Evolutionary conservation across 2,113 vertebrate species (phyloP), one percentile per base, ranked within the genome.

Genomic region (Xiphophorus couchianus): DNA sequence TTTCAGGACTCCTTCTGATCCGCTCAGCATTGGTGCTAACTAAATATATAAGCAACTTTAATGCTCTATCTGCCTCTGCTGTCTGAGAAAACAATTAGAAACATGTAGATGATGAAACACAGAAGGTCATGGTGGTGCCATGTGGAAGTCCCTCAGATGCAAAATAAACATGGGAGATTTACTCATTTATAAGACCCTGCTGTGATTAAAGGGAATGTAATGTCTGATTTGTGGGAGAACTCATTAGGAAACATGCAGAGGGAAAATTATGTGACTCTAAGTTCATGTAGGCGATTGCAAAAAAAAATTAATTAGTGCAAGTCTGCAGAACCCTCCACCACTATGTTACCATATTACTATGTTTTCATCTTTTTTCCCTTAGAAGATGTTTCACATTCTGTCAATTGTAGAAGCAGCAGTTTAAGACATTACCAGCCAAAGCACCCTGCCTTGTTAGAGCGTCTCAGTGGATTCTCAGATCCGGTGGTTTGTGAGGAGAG

Each of bases 11-110:
- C 37, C 44, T 65, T 37, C 44, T 15, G 58, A 63, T 74, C 71
- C 5, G 35, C 44, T 48, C 5, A 66, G 30, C 35, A 44, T 69
- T 63, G 63, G 62, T 80, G 74, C 81, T 76, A 78, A 68, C 63
- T 37, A 69, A 28, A 63, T 30, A 71, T 13, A 68, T 35, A 64
- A 65, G 15, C 48, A 17, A 74, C 72, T 74, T 81, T 66, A 80
- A 75, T 62, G 29, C 71, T 44, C 44, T 15, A 13, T 71, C 25
- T 71, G 27, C 25, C 27, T 71, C 28, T 51, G 29, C 62, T 44
- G 63, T n/a, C 60, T 54, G 65, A 84, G 64, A 39, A 78, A 74
- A 76, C 17, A 58, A 58, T 58, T 58, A 58, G 25, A 58, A 58
- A 58, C 19, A n/a, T 58, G 51, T n/a, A n/a, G 30, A 31, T 70